phyloP scores from a whole-genome alignment of 2,797 vertebrate species.

The Sus cebifrons region DNA sequence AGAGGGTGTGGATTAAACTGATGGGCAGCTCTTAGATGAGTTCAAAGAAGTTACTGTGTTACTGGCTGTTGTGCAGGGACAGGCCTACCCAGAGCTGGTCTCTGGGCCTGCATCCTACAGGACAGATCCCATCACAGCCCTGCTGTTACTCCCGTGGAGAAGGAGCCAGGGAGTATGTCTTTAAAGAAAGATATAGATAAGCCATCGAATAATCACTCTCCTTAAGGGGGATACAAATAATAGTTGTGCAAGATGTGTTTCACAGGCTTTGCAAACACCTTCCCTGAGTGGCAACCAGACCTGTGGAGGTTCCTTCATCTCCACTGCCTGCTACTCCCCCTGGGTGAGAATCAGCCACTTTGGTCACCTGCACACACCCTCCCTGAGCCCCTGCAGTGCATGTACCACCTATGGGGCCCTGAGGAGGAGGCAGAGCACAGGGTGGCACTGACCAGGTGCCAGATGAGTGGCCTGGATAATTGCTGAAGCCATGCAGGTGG shows the following conservation, averaged over 20 bases:
- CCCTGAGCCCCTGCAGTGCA: background rate
- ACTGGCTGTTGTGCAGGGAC: background rate
- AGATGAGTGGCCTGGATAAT: background rate
- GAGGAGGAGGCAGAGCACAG: accelerated
- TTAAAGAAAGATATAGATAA: background rate
- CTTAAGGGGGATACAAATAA: background rate
- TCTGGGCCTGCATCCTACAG: background rate
- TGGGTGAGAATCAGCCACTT: background rate
- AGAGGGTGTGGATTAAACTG: background rate
- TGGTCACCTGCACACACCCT: accelerated
- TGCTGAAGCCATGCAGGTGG: too few species aligned
- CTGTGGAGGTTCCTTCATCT: background rate
- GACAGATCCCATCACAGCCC: background rate
- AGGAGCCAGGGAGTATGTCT: background rate
- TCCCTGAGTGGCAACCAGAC: background rate
- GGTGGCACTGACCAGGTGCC: background rate
- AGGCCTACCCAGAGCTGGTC: background rate
- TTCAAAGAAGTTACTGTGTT: background rate
- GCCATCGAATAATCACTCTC: background rate
- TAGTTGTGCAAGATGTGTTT: background rate
- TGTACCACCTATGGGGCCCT: background rate
- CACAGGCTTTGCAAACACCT: constrained; percentile 11
- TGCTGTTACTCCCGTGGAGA: background rate
- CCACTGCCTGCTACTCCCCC: background rate
- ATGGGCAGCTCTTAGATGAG: background rate